Conservation (phyloP, 2,797 vertebrate genomes). For the Antrozous pallidus region DNA sequence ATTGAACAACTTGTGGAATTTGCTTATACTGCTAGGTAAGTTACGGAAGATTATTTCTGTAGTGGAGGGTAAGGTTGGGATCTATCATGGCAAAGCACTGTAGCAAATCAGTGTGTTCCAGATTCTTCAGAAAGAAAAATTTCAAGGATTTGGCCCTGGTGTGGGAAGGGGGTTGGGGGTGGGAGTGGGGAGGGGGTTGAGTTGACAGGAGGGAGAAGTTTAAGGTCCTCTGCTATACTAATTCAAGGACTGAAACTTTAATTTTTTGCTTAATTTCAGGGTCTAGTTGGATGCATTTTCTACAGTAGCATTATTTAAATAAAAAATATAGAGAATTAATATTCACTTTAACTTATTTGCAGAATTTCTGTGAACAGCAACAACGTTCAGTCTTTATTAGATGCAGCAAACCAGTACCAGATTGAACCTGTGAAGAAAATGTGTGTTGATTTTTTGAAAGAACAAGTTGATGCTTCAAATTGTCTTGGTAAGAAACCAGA, state of each 20-base stretch:
- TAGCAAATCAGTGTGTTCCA: neutral
- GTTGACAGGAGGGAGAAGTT: neutral
- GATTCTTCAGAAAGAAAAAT: slow-evolving; percentile 21
- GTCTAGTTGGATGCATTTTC: neutral
- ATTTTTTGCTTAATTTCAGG: slow-evolving; percentile 19
- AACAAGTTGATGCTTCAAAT: slow-evolving; percentile 97
- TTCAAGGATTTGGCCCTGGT: neutral
- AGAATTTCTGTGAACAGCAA: slow-evolving; percentile 98
- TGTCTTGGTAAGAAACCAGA: slow-evolving; percentile 90
- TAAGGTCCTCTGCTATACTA: neutral
- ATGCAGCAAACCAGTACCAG: slow-evolving; percentile 98
- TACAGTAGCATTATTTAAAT: neutral
- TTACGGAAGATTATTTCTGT: slow-evolving; percentile 28
- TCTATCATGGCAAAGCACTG: neutral
- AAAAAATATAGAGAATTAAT: slow-evolving; percentile 65
- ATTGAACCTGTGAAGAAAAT: slow-evolving; percentile 99
- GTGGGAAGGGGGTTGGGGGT: neutral
- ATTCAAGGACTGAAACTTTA: neutral
- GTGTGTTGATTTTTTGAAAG: slow-evolving; percentile 98
- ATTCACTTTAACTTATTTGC: slow-evolving; percentile 71
- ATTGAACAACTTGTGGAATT: slow-evolving; percentile 97
- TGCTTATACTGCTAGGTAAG: slow-evolving; percentile 95
- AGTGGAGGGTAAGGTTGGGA: neutral
- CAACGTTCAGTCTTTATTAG: slow-evolving; percentile 96
- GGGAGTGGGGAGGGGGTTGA: neutral